Evolutionary conservation across 2,888 invertebrate species (phyloP).

Genomic region (Lutraria lutraria): DNA sequence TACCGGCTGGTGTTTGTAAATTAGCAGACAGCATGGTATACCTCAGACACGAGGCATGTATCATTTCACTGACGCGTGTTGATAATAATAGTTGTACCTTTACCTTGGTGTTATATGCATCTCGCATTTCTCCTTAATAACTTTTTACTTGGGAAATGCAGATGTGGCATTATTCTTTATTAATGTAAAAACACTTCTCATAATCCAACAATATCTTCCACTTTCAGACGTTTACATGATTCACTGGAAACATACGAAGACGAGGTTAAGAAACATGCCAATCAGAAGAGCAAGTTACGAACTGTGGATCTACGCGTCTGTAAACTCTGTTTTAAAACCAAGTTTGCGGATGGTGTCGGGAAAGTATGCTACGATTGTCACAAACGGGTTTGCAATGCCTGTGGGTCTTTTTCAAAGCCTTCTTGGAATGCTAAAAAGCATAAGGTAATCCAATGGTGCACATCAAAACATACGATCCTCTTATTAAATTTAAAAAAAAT

Average conservation of each 20-base stretch:
- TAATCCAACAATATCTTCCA: not conserved
- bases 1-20: too few relatives aligned
- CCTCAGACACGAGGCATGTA: too few relatives aligned
- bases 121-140: too few relatives aligned
- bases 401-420: slow-evolving; percentile 80
- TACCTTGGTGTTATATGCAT: too few relatives aligned
- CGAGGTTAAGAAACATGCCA: slow-evolving; percentile 72
- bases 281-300: slow-evolving; percentile 71
- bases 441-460: slow-evolving; percentile 67
- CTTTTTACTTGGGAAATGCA: too few relatives aligned
- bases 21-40: too few relatives aligned
- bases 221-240: slow-evolving; percentile 74
- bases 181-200: not conserved
- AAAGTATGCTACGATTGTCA: slow-evolving; percentile 83
- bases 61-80: too few relatives aligned
- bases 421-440: slow-evolving; percentile 75
- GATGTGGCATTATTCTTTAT: too few relatives aligned
- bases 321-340: slow-evolving; percentile 84
- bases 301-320: slow-evolving; percentile 82
- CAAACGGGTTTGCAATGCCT: slow-evolving; percentile 82
- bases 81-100: too few relatives aligned
- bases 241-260: slow-evolving; percentile 76
- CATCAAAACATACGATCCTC: too few relatives aligned
- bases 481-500: too few relatives aligned
- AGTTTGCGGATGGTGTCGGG: slow-evolving; percentile 84